phyloP scores from a whole-genome alignment of 2,888 invertebrate genomes.

The Apamea epomidion region DNA sequence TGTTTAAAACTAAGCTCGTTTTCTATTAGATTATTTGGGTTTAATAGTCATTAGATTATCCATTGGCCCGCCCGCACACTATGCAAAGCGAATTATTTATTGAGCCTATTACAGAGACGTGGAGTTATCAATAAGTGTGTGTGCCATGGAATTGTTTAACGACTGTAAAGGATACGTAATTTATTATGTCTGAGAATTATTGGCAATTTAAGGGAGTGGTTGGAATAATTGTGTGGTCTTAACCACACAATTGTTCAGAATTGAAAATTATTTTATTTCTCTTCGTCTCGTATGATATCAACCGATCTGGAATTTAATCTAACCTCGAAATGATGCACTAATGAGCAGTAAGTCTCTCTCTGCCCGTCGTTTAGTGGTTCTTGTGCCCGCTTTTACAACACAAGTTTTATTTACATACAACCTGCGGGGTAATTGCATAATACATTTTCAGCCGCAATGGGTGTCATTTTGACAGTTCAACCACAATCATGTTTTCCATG shows the following conservation, averaged over 20 bases:
- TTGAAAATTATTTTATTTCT: constrained; percentile 25
- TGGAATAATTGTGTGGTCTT: background rate
- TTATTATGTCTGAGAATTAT: constrained; percentile 42
- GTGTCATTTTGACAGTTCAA: background rate
- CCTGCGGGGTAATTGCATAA: background rate
- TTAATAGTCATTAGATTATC: constrained; percentile 76
- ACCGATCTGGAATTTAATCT: constrained; percentile 32
- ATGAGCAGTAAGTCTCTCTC: background rate
- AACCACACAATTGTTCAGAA: background rate
- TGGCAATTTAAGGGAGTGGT: constrained; percentile 22
- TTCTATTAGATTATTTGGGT: constrained; percentile 81
- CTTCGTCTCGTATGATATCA: constrained; percentile 5
- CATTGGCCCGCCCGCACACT: constrained; percentile 57
- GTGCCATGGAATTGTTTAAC: constrained; percentile 38
- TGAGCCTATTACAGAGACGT: constrained; percentile 51
- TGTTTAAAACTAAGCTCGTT: constrained; percentile 82
- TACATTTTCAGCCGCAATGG: background rate
- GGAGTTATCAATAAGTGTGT: constrained; percentile 43
- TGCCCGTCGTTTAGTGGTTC: background rate
- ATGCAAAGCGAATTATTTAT: constrained; percentile 70
- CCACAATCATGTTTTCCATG: no score
- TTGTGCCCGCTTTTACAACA: background rate
- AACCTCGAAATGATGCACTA: background rate
- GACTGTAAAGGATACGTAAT: constrained; percentile 55
- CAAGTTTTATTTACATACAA: background rate